Percentiles rank a stretch among this genome's conserved stretches.
Conservation (phyloP, 1,140 invertebrate species). For the Drosophila sechellia region DNA sequence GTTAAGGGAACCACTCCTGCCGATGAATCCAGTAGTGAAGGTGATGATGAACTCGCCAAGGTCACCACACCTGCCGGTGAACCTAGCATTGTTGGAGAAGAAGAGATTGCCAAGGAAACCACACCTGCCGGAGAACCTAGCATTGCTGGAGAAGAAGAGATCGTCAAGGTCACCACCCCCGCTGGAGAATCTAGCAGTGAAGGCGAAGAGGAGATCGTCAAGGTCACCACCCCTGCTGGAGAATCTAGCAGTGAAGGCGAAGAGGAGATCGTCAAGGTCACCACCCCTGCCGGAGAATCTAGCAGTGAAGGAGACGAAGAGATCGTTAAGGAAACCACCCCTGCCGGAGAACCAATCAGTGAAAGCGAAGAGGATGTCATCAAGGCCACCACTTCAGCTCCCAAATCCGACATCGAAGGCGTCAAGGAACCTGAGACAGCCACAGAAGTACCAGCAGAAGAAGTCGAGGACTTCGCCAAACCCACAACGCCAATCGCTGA, state of each 20-base stretch:
- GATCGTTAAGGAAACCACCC: slow-evolving; percentile 7
- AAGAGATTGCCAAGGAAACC: slow-evolving; percentile 8
- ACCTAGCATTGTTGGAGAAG: background rate
- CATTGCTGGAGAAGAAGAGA: background rate
- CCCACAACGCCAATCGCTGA: slow-evolving; percentile 11
- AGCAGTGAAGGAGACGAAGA: slow-evolving; percentile 14
- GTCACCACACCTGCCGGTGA: slow-evolving; percentile 15
- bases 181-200: slow-evolving; percentile 1
- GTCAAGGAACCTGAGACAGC: slow-evolving; percentile 22
- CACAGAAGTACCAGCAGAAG: slow-evolving; percentile 15
- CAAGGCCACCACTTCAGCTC: slow-evolving; percentile 26
- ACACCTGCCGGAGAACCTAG: slow-evolving; percentile 16
- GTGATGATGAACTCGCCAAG: slow-evolving; percentile 1
- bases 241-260: slow-evolving; percentile 28
- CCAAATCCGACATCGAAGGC: background rate
- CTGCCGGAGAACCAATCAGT: slow-evolving; percentile 2
- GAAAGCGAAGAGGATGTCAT: slow-evolving; percentile 10
- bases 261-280: slow-evolving; percentile 10
- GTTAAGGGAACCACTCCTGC: slow-evolving; percentile 22
- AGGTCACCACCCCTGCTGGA: slow-evolving; percentile 11
- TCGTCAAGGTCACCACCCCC: slow-evolving; percentile 5
- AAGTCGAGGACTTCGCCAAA: slow-evolving; percentile 15
- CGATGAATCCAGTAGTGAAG: slow-evolving; percentile 13
- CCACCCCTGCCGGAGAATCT: slow-evolving; percentile 8
- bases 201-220: background rate